Evolutionary conservation across 2,888 invertebrate genomes (phyloP).

Genomic region (Aleiodes alternator): DNA sequence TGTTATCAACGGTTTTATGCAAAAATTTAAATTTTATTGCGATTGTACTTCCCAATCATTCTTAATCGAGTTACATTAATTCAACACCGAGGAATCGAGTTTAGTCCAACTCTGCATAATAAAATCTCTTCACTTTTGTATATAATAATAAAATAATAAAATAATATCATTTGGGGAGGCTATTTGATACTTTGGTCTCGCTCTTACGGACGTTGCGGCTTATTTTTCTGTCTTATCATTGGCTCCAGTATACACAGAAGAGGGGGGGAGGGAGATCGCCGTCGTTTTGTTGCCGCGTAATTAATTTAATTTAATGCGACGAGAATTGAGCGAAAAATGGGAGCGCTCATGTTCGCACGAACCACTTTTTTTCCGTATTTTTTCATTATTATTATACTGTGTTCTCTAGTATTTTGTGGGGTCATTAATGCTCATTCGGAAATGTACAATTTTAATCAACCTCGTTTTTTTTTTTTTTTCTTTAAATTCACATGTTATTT

Average conservation of each 20-base stretch:
- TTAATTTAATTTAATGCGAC: slow-evolving; percentile 27
- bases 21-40: too few species aligned
- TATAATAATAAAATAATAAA: background rate
- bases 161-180: slow-evolving; percentile 5
- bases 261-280: background rate
- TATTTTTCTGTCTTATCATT: slow-evolving; percentile 21
- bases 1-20: too few species aligned
- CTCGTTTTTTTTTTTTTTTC: slow-evolving; percentile 27
- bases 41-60: too few species aligned
- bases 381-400: background rate
- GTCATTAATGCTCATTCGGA: slow-evolving; percentile 12
- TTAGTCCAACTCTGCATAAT: slow-evolving; percentile 11
- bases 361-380: slow-evolving; percentile 33
- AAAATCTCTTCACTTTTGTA: slow-evolving; percentile 1
- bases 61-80: background rate
- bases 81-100: background rate
- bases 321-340: slow-evolving; percentile 19
- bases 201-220: background rate
- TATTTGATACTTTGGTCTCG: slow-evolving; percentile 15
- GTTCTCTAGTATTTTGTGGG: slow-evolving; percentile 7
- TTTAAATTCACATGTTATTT: background rate
- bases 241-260: background rate
- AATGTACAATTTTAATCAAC: slow-evolving; percentile 41
- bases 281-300: slow-evolving; percentile 8
- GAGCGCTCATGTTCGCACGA: slow-evolving; percentile 40